These are phyloP conservation scores for Uropsilus gracilis DNA, from an alignment of 2,113 vertebrate species.

Conservation along the genomic window DNA sequence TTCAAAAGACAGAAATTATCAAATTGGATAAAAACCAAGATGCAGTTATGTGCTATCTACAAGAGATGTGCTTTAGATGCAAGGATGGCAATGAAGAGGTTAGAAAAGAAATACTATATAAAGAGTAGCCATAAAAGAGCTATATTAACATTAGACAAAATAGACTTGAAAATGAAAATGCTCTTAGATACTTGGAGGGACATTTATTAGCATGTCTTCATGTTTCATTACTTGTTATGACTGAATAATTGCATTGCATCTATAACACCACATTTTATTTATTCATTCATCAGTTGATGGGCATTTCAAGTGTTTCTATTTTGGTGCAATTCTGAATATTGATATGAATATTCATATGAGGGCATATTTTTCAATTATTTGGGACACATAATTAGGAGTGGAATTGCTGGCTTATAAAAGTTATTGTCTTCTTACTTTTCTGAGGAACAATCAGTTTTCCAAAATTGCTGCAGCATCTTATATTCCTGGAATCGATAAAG, in stretches of 20 bases:
- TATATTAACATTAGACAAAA: not conserved
- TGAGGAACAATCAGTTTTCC: not conserved
- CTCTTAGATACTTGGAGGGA: not conserved
- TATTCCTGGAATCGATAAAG: not conserved
- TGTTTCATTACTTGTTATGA: not conserved
- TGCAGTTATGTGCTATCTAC: not conserved
- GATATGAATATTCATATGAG: not conserved
- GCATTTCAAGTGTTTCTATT: not conserved
- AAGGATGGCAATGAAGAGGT: not conserved
- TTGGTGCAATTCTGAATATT: not conserved
- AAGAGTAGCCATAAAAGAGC: not conserved
- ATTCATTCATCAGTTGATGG: not conserved
- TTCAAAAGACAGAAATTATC: not conserved
- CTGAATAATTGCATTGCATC: not conserved
- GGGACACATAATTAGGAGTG: not conserved
- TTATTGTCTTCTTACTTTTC: not conserved
- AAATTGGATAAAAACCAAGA: not conserved
- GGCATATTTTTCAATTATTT: slow-evolving; percentile 33
- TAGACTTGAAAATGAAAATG: not conserved
- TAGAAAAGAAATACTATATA: not conserved
- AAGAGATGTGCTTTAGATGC: not conserved
- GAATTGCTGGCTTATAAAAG: not conserved
- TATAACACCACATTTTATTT: not conserved
- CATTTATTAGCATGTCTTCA: not conserved
- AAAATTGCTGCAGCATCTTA: not conserved